A percentile compares a stretch with the other conserved stretches of the same genome.
phyloP scores from a whole-genome alignment of 2,113 vertebrate species.

The Malurus cyaneus region DNA sequence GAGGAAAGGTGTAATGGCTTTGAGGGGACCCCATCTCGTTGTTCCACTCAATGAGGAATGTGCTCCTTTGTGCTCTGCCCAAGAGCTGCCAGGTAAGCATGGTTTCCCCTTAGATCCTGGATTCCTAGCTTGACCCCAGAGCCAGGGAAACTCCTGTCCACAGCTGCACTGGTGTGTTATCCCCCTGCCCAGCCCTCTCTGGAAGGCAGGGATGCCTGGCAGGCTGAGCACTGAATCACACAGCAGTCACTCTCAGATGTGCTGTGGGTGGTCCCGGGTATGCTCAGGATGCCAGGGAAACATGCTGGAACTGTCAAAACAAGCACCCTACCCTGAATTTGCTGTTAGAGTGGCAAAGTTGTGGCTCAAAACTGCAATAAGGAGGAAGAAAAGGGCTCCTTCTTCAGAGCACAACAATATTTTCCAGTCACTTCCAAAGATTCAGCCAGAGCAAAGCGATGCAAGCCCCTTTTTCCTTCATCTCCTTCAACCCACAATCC shows the following conservation, averaged over 20 bases:
- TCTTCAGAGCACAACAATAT: neutral
- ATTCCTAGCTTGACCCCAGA: neutral
- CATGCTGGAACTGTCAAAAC: neutral
- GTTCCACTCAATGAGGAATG: rapidly evolving
- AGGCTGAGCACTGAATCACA: neutral
- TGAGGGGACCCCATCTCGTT: neutral
- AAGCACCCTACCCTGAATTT: neutral
- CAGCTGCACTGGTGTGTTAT: neutral
- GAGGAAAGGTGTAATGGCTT: neutral
- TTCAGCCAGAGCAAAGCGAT: neutral
- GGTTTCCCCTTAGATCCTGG: neutral
- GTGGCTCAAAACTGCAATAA: neutral
- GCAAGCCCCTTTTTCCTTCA: neutral
- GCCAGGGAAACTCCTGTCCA: neutral
- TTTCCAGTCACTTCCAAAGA: neutral
- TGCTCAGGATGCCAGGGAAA: neutral
- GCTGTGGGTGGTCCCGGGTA: neutral
- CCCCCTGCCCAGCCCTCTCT: neutral
- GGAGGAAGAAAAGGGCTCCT: neutral
- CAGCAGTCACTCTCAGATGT: rapidly evolving
- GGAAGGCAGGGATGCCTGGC: rapidly evolving
- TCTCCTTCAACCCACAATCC: neutral
- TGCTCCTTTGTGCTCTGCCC: neutral
- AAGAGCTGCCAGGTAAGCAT: neutral
- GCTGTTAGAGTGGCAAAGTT: neutral